Conservation (phyloP, 2,797 vertebrate species). For the Pempheris klunzingeri region DNA sequence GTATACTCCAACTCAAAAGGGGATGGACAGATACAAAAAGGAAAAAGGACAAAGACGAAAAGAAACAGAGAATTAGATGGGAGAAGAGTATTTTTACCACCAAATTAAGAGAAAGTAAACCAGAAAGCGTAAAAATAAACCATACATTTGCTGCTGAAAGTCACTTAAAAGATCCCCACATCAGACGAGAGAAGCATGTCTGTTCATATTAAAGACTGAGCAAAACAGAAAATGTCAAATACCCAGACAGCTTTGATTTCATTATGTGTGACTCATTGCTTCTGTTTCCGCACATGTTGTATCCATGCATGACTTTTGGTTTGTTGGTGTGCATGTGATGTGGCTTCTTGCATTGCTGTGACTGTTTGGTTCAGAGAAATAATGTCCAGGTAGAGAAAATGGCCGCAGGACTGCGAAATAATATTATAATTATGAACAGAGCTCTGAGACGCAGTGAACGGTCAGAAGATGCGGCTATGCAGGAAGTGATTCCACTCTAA, state of each 20-base stretch:
- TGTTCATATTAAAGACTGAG: not conserved
- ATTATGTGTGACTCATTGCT: not conserved
- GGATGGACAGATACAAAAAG: too few species aligned
- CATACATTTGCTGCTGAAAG: not conserved
- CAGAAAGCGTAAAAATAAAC: not conserved
- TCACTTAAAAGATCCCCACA: not conserved
- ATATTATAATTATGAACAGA: too few species aligned
- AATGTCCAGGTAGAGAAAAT: too few species aligned
- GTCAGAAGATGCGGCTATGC: not conserved
- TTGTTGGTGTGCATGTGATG: not conserved
- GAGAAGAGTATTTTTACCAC: not conserved
- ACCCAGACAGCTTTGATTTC: not conserved
- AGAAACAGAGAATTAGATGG: not conserved
- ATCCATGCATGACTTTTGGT: not conserved
- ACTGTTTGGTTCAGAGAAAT: not conserved
- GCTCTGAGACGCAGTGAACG: too few species aligned
- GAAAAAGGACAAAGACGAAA: not conserved
- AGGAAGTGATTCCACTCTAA: not conserved
- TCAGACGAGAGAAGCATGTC: not conserved
- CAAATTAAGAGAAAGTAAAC: not conserved
- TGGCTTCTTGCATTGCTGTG: not conserved
- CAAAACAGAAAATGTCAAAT: not conserved
- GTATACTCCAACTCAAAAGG: not conserved
- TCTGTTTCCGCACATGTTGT: not conserved
- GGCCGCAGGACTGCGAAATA: too few species aligned